Evolutionary conservation across 2,888 invertebrate genomes (phyloP).

Genomic region (Agriotes lineatus): DNA sequence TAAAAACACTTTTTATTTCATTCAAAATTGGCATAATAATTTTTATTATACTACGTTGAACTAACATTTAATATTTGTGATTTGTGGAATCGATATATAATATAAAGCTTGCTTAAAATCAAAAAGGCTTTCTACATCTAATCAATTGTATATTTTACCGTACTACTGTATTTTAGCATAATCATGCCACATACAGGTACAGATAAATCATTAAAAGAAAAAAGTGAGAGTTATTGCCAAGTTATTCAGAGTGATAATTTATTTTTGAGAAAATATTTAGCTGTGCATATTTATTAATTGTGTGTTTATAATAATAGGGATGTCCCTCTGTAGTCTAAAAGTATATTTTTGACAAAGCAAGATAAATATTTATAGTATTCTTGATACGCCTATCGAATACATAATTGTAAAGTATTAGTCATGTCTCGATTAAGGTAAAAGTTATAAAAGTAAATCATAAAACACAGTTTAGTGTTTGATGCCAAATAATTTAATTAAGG

Average conservation of each 20-base stretch:
- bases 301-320: constrained; percentile 49
- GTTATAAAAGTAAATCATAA: constrained; percentile 40
- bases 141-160: no score
- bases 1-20: no score
- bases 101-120: no score
- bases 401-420: constrained; percentile 59
- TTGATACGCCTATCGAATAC: constrained; percentile 61
- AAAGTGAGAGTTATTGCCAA: not conserved
- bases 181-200: no score
- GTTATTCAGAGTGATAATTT: constrained; percentile 38
- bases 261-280: constrained; percentile 45
- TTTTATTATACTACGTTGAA: no score
- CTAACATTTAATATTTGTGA: no score
- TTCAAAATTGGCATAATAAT: no score
- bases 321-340: constrained; percentile 62
- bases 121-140: no score
- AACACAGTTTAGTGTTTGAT: constrained; percentile 59
- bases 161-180: no score
- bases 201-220: no score
- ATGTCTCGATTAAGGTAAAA: constrained; percentile 41
- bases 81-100: no score
- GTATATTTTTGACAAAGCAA: constrained; percentile 64
- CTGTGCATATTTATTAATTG: constrained; percentile 52
- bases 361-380: constrained; percentile 63
- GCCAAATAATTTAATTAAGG: constrained; percentile 59